Evolutionary conservation across 1,140 invertebrate species (phyloP).

Genomic region (Bombus confusus): DNA sequence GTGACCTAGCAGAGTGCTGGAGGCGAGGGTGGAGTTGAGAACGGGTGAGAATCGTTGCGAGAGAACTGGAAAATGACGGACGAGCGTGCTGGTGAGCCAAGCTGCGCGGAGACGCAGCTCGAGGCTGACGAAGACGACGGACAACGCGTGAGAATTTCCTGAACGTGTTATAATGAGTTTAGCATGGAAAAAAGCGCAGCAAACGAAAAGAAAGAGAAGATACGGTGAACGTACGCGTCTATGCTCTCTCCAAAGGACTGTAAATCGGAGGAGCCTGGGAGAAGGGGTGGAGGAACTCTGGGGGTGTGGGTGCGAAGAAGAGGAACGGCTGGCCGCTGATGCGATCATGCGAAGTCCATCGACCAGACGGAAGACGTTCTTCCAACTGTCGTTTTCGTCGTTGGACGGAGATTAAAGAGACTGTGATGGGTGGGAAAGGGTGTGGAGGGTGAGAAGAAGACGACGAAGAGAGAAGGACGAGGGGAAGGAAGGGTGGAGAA

Average conservation of each 20-base stretch:
- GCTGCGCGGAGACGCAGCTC: constrained; percentile 10
- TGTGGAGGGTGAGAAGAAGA: constrained; percentile 10
- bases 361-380: background rate
- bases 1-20: constrained; percentile 43
- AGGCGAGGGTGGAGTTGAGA: constrained; percentile 10
- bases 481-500: background rate
- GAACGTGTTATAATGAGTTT: background rate
- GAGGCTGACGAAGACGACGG: constrained; percentile 28
- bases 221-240: background rate
- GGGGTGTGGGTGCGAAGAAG: background rate
- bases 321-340: background rate
- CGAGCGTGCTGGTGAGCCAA: background rate
- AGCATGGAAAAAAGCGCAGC: background rate
- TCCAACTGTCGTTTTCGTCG: background rate
- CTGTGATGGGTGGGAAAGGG: constrained; percentile 20
- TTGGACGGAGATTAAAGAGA: constrained; percentile 13
- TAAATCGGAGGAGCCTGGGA: background rate
- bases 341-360: background rate
- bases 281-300: background rate
- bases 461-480: background rate
- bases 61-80: constrained; percentile 4
- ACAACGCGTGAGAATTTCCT: background rate
- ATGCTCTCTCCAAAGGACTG: background rate
- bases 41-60: background rate
- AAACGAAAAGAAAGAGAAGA: background rate